Evolutionary conservation across 2,113 vertebrate genomes (phyloP).

Genomic region (Tauraco erythrolophus): DNA sequence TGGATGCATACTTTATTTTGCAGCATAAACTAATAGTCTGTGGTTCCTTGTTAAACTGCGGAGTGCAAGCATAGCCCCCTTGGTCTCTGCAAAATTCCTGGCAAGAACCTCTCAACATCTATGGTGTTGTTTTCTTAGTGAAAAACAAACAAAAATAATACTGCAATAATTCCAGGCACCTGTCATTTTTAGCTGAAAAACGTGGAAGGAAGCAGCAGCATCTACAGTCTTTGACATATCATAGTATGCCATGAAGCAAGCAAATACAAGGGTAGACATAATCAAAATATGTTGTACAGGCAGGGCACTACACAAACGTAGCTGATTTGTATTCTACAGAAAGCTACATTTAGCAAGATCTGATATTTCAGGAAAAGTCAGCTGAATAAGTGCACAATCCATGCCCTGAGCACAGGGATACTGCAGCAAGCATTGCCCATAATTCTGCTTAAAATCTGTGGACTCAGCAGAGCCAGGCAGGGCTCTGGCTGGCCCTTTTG

Average conservation of each 20-base stretch:
- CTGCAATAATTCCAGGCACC: not conserved
- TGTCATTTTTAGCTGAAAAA: slow-evolving; percentile 5
- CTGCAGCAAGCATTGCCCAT: not conserved
- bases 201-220: not conserved
- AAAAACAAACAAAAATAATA: not conserved
- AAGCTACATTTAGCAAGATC: not conserved
- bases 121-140: not conserved
- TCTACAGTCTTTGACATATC: not conserved
- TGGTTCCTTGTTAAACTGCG: not conserved
- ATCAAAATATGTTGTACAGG: not conserved
- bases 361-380: slow-evolving; percentile 25
- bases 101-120: not conserved
- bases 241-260: not conserved
- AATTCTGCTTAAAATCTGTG: slow-evolving; percentile 12
- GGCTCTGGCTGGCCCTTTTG: not conserved
- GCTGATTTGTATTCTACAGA: slow-evolving; percentile 28
- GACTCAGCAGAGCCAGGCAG: slow-evolving; percentile 14
- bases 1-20: not conserved
- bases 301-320: not conserved
- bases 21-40: not conserved
- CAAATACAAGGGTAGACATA: not conserved
- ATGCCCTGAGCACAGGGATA: not conserved
- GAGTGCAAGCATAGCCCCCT: not conserved
- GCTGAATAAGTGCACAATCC: not conserved
- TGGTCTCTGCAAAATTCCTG: not conserved